Evolutionary conservation across 1,140 invertebrate genomes (phyloP), one percentile per base, ranked within the genome.

Genomic region (Drosophila sulfurigaster): DNA sequence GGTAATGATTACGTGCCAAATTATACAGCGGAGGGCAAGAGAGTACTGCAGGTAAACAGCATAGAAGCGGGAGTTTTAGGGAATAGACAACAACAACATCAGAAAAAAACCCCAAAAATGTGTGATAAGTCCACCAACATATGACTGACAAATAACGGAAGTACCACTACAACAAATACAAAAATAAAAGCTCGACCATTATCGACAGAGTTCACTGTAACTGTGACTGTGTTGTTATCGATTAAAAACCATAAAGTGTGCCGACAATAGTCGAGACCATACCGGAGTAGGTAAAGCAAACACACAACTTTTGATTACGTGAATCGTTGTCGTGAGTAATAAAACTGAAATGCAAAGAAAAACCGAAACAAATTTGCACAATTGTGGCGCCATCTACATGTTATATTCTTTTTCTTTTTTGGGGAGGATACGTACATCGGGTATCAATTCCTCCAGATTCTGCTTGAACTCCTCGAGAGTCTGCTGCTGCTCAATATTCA

Each of bases 371-470:
- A 58, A 43, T 59, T 28, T 51, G 35, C 20, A 28, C 11, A 35
- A 6, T 1, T 5, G 54, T 70, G 59, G 57, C 63, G 62, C 48
- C 57, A 80, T 45, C 65, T 38, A 15, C 7, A 25, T 25, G 20
- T 25, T 25, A 25, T 16, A 16, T 16, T 16, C 16, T 16, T 16
- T 16, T 16, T 25, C 4, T 20, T 3, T 25, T 25, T 25, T 3
- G 38, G 1, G 11, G 32, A n/a, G 13, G 54, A 10, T 60, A 85
- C 82, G 38, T 92, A 92, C 91, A 69, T 75, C 73, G 52, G 91
- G 91, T 41, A 92, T 48, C 16, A 88, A 52, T 52, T 92, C 91
- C 75, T 91, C 85, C 57, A 92, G 71, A 65, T 81, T 90, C 72
- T 67, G 88, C 68, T 73, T 91, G 66, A 85, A 92, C 72, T 92